Base-by-base conservation (phyloP, 2,113 vertebrate genomes). In the Epinephelus fuscoguttatus region DNA sequence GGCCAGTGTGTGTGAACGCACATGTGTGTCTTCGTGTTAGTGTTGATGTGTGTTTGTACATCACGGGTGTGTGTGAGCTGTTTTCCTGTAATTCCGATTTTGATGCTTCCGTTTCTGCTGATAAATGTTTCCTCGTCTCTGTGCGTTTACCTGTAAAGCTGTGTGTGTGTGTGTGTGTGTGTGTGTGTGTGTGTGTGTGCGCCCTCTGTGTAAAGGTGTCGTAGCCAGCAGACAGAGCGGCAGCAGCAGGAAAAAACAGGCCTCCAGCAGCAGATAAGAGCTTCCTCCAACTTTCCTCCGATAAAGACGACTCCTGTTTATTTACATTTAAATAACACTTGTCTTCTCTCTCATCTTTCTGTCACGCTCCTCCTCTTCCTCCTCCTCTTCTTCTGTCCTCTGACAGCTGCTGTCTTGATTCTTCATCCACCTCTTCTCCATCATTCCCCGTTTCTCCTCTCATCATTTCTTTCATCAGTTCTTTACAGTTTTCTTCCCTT, bases 311-410 rank as follows among this genome's bases (percentile, higher is more conserved):
- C 66, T 90, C 78, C 80, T 85, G 82, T 90, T 90, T 90, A 92
- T 92, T 90, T 90, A 81, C 89, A 92, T 92, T 92, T 89, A 88
- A 91, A 92, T 88, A 79, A 81, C 69, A 57, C 78, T 80, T 47
- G 23, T 79, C 80, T 23, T 60, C 61, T 57, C 50, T 67, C 49
- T 75, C 67, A 18, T 82, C 71, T 25, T 14, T 68, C 59, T 49
- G 6, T 69, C 61, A 17, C 49, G 63, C 49, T 33, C 75, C 49
- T 33, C 18, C 45, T 27, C 19, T 9, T 2, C 7, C 37, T 53
- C 52, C 62, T 25, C 7, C 50, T 64, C 37, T 27, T 18, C 27
- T 30, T 49, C 37, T 66, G 21, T 60, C 2, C 21, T 6, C 33
- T 33, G 76, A 61, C 64, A 61, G 56, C 30, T 45, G 45, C 57